Conservation (phyloP, 2,113 vertebrate genomes). For the Desmodus rotundus region DNA sequence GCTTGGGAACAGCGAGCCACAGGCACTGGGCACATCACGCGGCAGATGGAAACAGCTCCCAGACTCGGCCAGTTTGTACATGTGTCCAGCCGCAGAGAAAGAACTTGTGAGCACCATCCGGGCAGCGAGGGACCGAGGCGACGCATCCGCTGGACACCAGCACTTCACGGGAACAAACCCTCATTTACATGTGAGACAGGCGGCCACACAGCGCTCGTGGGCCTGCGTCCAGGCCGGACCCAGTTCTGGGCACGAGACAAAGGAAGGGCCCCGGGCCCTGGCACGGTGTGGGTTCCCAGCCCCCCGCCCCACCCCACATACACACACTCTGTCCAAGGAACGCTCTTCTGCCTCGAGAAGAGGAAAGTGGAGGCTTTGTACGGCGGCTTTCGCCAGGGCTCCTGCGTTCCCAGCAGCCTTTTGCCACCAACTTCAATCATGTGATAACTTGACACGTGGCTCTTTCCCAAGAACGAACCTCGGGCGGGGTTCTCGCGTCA, state of each 20-base stretch:
- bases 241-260: neutral
- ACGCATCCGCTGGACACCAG: neutral
- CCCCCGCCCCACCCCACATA: neutral
- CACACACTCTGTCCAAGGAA: neutral
- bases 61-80: neutral
- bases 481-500: neutral
- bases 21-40: fast-evolving
- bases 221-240: neutral
- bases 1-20: neutral
- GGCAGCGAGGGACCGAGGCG: neutral
- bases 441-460: neutral
- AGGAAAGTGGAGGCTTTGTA: neutral
- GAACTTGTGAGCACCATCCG: neutral
- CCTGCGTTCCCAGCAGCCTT: neutral
- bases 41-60: neutral
- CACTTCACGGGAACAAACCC: neutral
- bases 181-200: neutral
- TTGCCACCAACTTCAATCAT: neutral
- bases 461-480: neutral
- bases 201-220: neutral
- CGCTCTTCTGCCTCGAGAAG: neutral
- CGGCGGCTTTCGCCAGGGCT: neutral
- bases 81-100: neutral
- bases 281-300: neutral
- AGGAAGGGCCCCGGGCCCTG: neutral